Conservation (phyloP, 2,797 vertebrate genomes). For the Anabas testudineus region DNA sequence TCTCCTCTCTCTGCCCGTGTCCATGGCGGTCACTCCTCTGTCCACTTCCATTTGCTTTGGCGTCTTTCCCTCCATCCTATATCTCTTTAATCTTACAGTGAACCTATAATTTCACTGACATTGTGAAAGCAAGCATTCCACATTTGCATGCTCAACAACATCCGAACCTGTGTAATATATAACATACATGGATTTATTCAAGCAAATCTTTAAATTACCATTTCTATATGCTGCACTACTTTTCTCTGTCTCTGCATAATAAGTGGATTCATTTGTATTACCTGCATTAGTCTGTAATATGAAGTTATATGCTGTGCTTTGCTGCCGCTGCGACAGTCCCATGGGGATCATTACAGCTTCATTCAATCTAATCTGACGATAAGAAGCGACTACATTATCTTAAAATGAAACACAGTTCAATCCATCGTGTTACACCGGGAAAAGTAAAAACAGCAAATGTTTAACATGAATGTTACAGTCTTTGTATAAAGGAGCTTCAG, state of each 20-base stretch:
- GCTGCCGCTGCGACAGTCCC: conserved; percentile 12
- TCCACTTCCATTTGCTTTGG: conserved; percentile 2
- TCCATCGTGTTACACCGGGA: neutral
- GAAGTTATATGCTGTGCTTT: conserved; percentile 22
- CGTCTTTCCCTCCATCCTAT: neutral
- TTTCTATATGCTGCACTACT: neutral
- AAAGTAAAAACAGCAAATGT: neutral
- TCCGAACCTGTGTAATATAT: neutral
- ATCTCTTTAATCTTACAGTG: neutral
- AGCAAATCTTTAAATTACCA: neutral
- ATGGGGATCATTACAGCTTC: conserved; percentile 38
- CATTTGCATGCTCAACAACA: neutral
- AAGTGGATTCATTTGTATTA: conserved; percentile 15
- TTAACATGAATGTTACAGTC: neutral
- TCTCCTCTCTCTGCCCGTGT: conserved; percentile 10
- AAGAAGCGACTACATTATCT: conserved; percentile 1
- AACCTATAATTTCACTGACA: neutral
- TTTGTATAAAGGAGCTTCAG: neutral
- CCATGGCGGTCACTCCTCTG: neutral
- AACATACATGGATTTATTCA: conserved; percentile 5
- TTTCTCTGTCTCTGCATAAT: neutral
- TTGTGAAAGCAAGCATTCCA: neutral
- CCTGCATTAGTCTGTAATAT: conserved; percentile 16
- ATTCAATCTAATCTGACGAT: conserved; percentile 49
- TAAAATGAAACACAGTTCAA: conserved; percentile 24